A percentile compares a stretch with the other conserved stretches of the same genome.
These are phyloP conservation scores for Rhabdophis nuchalis DNA, from an alignment of 2,797 vertebrate genomes.

Conservation along the genomic window DNA sequence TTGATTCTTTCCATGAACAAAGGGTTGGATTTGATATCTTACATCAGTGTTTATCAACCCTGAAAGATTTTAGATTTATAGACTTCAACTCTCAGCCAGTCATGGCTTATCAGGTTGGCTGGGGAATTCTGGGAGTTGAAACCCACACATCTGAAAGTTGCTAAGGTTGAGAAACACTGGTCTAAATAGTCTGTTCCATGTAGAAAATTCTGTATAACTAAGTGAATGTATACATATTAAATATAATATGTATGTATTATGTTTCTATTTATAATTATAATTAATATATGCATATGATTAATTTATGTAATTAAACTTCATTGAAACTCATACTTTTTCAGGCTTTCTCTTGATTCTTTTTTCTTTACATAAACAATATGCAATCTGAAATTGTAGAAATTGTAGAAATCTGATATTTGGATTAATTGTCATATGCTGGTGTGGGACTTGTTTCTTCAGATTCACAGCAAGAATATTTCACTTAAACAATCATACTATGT, in stretches of 20 bases:
- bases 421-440: neutral
- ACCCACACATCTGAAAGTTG: neutral
- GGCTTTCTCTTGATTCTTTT: neutral
- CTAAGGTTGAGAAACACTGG: neutral
- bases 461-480: conserved; percentile 5
- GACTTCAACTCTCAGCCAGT: neutral
- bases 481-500: conserved; percentile 26
- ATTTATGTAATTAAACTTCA: neutral
- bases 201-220: neutral
- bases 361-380: neutral
- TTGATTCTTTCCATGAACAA: neutral
- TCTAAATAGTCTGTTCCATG: neutral
- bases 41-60: neutral
- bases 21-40: neutral
- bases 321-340: neutral
- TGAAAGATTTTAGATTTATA: neutral
- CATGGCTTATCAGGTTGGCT: neutral
- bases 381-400: neutral
- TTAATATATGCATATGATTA: neutral
- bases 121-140: neutral
- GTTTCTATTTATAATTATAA: neutral
- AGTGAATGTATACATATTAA: neutral
- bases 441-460: neutral
- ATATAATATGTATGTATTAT: neutral
- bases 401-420: neutral